Percentiles rank a stretch among this genome's conserved stretches.
phyloP scores from a whole-genome alignment of 2,888 invertebrate genomes.

The Eilema depressum region DNA sequence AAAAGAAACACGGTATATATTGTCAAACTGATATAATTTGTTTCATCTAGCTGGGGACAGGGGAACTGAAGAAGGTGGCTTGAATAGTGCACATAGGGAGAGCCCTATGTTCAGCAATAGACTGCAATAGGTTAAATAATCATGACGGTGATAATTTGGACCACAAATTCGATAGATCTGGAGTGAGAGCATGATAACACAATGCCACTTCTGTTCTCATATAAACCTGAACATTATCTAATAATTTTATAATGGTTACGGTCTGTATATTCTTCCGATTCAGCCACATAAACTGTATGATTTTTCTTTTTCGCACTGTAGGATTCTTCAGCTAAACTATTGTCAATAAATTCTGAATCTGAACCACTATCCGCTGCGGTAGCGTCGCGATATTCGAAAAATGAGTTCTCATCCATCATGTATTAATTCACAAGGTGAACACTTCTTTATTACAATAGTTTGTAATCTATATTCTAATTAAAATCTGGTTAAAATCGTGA shows the following conservation, averaged over 20 bases:
- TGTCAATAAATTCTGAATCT: slow-evolving; percentile 75
- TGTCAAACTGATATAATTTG: too few species aligned
- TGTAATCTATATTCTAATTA: slow-evolving; percentile 21
- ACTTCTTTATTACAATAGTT: slow-evolving; percentile 21
- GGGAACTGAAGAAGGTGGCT: too few species aligned
- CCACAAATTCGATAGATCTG: background rate
- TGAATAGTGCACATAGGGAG: background rate
- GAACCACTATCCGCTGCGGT: slow-evolving; percentile 66
- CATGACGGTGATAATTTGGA: too few species aligned
- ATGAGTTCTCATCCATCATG: slow-evolving; percentile 73
- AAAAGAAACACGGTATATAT: too few species aligned
- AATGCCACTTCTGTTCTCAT: background rate
- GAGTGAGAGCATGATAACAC: background rate
- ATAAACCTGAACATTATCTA: background rate
- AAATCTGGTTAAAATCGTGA: slow-evolving; percentile 24
- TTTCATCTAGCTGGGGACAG: too few species aligned
- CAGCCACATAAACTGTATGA: slow-evolving; percentile 74
- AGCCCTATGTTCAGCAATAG: background rate
- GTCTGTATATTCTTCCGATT: slow-evolving; percentile 76
- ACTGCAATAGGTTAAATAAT: background rate
- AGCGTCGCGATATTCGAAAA: slow-evolving; percentile 76
- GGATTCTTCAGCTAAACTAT: slow-evolving; percentile 67
- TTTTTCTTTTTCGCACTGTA: slow-evolving; percentile 68
- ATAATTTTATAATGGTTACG: slow-evolving; percentile 52
- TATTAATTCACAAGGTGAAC: slow-evolving; percentile 23